Evolutionary conservation across 2,113 vertebrate species (phyloP).

Genomic region (Alectura lathami): DNA sequence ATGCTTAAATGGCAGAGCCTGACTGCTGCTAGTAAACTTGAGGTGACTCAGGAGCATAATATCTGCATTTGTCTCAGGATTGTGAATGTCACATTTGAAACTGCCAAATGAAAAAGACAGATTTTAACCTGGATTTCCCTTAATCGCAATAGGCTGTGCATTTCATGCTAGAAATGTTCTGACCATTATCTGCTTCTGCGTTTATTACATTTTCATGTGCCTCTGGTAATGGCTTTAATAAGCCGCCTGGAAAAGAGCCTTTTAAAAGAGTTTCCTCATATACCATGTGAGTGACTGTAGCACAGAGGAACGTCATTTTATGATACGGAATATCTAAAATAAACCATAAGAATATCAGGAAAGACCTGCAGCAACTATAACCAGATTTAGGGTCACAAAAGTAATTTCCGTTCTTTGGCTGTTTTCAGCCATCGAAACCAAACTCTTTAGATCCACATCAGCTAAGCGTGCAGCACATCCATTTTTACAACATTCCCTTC

Average conservation of each 20-base stretch:
- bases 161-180: conserved; percentile 14
- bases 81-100: conserved; percentile 8
- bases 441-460: background rate
- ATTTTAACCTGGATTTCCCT: conserved; percentile 22
- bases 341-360: background rate
- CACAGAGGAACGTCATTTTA: background rate
- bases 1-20: background rate
- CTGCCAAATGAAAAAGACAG: background rate
- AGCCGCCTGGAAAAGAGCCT: conserved; percentile 16
- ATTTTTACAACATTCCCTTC: conserved; percentile 4
- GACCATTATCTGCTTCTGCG: conserved; percentile 14
- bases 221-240: conserved; percentile 38
- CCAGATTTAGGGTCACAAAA: background rate
- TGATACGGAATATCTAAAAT: background rate
- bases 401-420: background rate
- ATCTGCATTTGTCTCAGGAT: conserved; percentile 10
- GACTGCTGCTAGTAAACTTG: background rate
- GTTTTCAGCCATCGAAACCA: background rate
- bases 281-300: background rate
- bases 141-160: background rate
- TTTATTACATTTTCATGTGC: conserved; percentile 33
- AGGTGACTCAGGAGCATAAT: background rate
- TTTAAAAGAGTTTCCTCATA: conserved; percentile 20
- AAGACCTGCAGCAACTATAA: background rate
- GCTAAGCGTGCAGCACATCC: background rate